Base-by-base conservation (phyloP, 2,888 invertebrate species). In the Nemotelus nigrinus region DNA sequence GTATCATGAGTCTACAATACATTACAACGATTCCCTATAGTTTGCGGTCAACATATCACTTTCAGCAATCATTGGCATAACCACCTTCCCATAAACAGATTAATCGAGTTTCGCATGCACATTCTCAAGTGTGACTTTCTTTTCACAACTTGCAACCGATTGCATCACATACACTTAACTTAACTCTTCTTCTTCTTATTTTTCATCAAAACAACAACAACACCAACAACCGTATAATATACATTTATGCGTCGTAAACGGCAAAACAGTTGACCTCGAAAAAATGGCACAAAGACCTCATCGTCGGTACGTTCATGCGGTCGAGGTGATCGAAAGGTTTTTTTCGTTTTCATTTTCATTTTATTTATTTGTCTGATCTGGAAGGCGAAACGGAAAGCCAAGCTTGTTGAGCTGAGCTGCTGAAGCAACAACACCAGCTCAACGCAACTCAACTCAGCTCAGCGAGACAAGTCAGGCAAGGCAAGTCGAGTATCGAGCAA, bases 241-340 rank as follows among this genome's bases (percentile, higher is more conserved):
- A 45, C 10, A 45, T 70, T 70, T 70, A 70, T 55, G 43, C 70
- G 70, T 70, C 70, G 70, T 70, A 53, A 53, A 55, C 70, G 70
- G 70, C 70, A 70, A 70, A 70, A 70, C 43, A 70, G 70, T 55
- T 50, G 74, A 74, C 74, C 74, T 74, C 74, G 74, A 45, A 57
- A 60, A 74, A 74, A 60, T 74, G 74, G 74, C 60, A 74, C 74
- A 74, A 74, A 74, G 74, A 74, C 74, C 74, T 74, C 74, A 63
- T 74, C 60, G 63, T 60, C 41, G 70, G 53, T 70, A 70, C 70
- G 70, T 70, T 70, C 70, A 70, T 53, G 25, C 53, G 70, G 70
- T 70, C 70, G 70, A 70, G 70, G 70, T 41, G 55, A 70, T 43
- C 25, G 70, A 70, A 70, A 70, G 70, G 70, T 70, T 70, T 70